Percentiles rank a stretch among this genome's conserved stretches.
These are phyloP conservation scores for Peromyscus californicus DNA, from an alignment of 2,113 vertebrate genomes.

Conservation along the genomic window DNA sequence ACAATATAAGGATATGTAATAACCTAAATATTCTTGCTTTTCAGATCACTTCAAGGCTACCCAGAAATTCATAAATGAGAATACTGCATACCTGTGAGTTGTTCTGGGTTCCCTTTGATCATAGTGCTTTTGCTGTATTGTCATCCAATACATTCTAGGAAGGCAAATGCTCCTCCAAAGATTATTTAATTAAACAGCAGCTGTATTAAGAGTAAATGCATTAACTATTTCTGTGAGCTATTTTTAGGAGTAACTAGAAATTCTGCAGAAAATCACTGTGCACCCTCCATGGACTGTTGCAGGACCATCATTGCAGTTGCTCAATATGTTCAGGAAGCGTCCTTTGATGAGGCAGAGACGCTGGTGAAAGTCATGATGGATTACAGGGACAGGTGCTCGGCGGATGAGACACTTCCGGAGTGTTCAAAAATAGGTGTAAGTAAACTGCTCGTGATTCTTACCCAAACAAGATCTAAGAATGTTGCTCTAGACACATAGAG, in stretches of 20 bases:
- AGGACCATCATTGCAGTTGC: conserved; percentile 55
- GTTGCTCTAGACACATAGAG: not conserved
- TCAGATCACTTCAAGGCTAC: conserved; percentile 46
- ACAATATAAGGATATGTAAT: not conserved
- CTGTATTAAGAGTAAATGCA: not conserved
- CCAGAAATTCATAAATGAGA: conserved; percentile 69
- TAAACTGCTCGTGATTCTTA: conserved; percentile 29
- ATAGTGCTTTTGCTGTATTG: not conserved
- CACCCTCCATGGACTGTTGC: conserved; percentile 3
- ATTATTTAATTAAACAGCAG: conserved; percentile 5
- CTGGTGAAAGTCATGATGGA: not conserved
- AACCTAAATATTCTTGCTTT: conserved; percentile 57
- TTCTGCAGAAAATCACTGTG: not conserved
- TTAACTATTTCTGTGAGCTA: not conserved
- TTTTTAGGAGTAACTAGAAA: not conserved
- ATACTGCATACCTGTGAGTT: conserved; percentile 68
- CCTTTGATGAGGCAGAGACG: conserved; percentile 66
- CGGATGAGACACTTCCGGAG: not conserved
- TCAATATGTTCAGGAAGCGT: conserved; percentile 71
- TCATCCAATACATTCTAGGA: not conserved
- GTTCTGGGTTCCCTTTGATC: not conserved
- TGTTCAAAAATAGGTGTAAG: conserved; percentile 64
- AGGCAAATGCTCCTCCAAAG: conserved; percentile 19
- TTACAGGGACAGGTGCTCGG: conserved; percentile 46
- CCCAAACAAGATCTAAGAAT: not conserved